Evolutionary conservation across 2,888 invertebrate genomes (phyloP), one percentile per base, ranked within the genome.

Genomic region (Athalia rosae): DNA sequence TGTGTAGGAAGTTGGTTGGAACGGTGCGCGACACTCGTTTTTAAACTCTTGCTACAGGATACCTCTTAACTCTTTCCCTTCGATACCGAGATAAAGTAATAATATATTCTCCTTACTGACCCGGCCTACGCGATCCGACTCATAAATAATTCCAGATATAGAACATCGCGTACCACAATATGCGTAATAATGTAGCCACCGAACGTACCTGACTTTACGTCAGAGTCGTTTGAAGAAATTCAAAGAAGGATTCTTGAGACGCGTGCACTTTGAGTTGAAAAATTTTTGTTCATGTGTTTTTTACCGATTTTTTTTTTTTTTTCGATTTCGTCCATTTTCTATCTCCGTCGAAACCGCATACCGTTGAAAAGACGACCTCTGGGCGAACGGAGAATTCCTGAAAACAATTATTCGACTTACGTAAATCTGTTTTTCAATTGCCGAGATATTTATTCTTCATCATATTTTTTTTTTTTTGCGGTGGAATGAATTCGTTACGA

Each of bases 1-100:
- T 59, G 56, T 78, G 79, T 77, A 79, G 77, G 76, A 64, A 79
- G 77, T 66, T 41, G 58, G 76, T 71, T 45, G 58, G 67, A 71
- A 15, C 43, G 28, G 56, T 13, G 53, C 45, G 45, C 58, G 71
- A 13, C 48, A 61, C 61, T 9, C 58, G 61, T n/a, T 50, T 50
- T 62, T 50, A 48, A 62, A 74, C 74, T 74, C 61, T 74, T 50
- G 58, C 43, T 58, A 58, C 43, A 2, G 28, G 28, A 28, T 28
- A 58, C 45, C 53, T 71, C 59, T 58, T 71, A 71, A 74, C 61
- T 74, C 74, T 74, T 13, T 28, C 11, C 48, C 74, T 74, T 61
- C 74, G 74, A 74, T 74, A 74, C 74, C 11, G 61, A 71, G 58
- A 58, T 58, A 59, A 67, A 67, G 74, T 50, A 74, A 74, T 74